Evolutionary conservation across 2,797 vertebrate genomes (phyloP).

Genomic region (Bufotes viridis): DNA sequence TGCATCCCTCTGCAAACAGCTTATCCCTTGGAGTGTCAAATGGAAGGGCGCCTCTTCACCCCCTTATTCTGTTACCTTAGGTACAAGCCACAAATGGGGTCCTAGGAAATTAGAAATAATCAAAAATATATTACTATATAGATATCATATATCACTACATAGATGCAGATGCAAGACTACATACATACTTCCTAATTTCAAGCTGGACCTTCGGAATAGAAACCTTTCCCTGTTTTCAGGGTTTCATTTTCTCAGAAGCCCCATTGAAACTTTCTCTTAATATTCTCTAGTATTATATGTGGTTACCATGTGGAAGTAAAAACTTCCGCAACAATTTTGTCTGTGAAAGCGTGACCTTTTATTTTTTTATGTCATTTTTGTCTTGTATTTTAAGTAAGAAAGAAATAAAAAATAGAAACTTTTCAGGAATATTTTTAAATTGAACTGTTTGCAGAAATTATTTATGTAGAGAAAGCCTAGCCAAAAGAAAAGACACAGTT

Average conservation of each 20-base stretch:
- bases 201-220: constrained; percentile 19
- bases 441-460: too few relatives aligned
- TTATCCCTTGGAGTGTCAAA: neutral
- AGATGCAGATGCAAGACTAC: neutral
- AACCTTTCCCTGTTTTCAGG: constrained; percentile 3
- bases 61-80: neutral
- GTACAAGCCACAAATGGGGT: neutral
- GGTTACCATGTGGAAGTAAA: constrained; percentile 15
- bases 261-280: neutral
- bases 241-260: constrained; percentile 43
- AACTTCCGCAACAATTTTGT: neutral
- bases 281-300: too few relatives aligned
- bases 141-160: too few relatives aligned
- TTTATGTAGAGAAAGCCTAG: too few relatives aligned
- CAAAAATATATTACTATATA: too few relatives aligned
- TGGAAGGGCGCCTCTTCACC: neutral
- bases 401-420: neutral
- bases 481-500: too few relatives aligned
- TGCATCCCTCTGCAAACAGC: neutral
- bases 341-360: neutral
- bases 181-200: constrained; percentile 20
- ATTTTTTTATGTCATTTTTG: neutral
- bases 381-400: neutral
- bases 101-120: neutral
- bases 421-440: too few relatives aligned